Base-by-base conservation (phyloP, 2,888 invertebrate species). In the Trachelus iudaicus region DNA sequence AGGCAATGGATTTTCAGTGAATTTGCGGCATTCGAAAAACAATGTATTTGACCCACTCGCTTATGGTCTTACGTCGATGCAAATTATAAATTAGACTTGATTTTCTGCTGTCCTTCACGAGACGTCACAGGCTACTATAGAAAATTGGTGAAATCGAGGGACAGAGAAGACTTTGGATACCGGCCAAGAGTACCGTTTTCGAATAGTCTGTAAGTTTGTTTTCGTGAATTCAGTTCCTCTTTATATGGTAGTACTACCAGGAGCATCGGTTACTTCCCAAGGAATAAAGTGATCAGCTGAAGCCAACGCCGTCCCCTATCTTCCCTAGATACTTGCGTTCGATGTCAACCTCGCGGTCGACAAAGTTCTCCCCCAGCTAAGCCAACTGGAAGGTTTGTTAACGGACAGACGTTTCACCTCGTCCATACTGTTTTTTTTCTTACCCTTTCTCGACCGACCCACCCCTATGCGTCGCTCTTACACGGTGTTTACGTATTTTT, bases 231-330 rank as follows among this genome's bases (percentile, higher is more conserved):
- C n/a, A 34, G 33, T 40, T n/a, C 68, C n/a, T 75, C 68, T 69
- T 75, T 69, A 35, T 71, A 71, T 23, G 15, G 31, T 31, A 34
- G 12, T 12, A 71, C 71, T 31, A 15, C 76, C 69, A 56, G 69
- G 33, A 68, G 40, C 73, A 77, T 34, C 73, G 23, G 75, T 74
- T 74, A 69, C 76, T 78, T 73, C 69, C 73, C 76, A 68, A 40
- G 37, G 40, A 75, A 77, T 75, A 77, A 78, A 78, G 77, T 79
- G 77, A 77, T 79, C 79, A 78, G 75, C 56, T 31, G 75, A 15
- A 76, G 40, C 78, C 23, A 73, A n/a, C 77, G 69, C n/a, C 73
- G 31, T 33, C 73, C 69, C 30, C 56, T 34, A 37, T 12, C 23
- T 33, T 68, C 69, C 34, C 56, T n/a, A 37, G 23, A 23, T 34